These are phyloP conservation scores for Drosophila birchii DNA, from an alignment of 2,888 invertebrate species.

Conservation along the genomic window DNA sequence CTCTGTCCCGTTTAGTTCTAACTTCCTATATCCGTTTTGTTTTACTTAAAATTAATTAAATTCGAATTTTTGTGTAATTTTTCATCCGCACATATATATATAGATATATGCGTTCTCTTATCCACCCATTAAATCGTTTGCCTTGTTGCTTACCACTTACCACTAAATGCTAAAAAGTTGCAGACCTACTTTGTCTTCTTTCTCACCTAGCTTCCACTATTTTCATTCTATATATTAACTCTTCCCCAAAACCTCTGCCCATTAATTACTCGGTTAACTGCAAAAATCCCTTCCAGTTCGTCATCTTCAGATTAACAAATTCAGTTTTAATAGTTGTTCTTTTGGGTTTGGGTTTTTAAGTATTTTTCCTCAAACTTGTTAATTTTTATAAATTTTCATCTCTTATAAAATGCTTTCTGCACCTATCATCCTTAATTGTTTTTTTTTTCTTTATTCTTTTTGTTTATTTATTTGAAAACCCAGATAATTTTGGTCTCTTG, in stretches of 20 bases:
- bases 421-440: slow-evolving; percentile 39
- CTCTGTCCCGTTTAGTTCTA: slow-evolving; percentile 65
- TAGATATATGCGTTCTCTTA: slow-evolving; percentile 47
- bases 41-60: slow-evolving; percentile 83
- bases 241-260: slow-evolving; percentile 39
- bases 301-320: slow-evolving; percentile 67
- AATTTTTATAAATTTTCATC: slow-evolving; percentile 82
- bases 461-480: slow-evolving; percentile 83
- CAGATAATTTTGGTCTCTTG: slow-evolving; percentile 85
- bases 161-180: slow-evolving; percentile 76
- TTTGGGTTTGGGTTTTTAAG: slow-evolving; percentile 49
- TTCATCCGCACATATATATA: slow-evolving; percentile 60
- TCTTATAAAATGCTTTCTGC: slow-evolving; percentile 77
- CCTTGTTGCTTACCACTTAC: slow-evolving; percentile 66
- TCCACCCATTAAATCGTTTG: slow-evolving; percentile 56
- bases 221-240: slow-evolving; percentile 40
- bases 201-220: slow-evolving; percentile 42
- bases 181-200: slow-evolving; percentile 59
- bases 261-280: slow-evolving; percentile 45
- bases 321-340: slow-evolving; percentile 62
- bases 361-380: slow-evolving; percentile 60
- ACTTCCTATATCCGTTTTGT: slow-evolving; percentile 51
- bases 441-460: slow-evolving; percentile 32
- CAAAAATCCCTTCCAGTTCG: slow-evolving; percentile 48
- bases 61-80: slow-evolving; percentile 84